Evolutionary conservation across 2,797 vertebrate genomes (phyloP).

Genomic region (Neomorphus geoffroyi): DNA sequence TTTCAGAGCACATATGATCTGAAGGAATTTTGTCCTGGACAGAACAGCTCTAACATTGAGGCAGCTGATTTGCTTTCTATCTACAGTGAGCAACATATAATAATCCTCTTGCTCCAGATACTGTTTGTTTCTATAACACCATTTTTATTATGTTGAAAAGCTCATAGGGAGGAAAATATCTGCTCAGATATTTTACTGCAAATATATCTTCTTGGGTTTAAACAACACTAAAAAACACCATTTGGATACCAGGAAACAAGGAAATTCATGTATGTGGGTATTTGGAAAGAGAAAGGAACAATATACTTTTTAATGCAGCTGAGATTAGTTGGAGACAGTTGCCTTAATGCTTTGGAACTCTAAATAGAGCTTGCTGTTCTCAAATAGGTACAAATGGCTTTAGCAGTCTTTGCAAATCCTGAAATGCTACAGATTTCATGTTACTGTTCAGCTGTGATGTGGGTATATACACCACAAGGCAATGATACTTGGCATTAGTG

Average conservation of each 20-base stretch:
- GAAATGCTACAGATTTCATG: not conserved
- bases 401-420: constrained; percentile 6
- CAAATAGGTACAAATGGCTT: not conserved
- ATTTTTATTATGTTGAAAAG: constrained; percentile 1
- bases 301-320: not conserved
- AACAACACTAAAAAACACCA: not conserved
- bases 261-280: not conserved
- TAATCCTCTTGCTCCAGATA: not conserved
- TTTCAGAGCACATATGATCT: not conserved
- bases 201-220: not conserved
- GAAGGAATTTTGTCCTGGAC: not conserved
- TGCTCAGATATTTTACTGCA: not conserved
- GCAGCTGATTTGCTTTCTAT: not conserved
- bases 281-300: not conserved
- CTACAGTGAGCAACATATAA: not conserved
- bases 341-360: not conserved
- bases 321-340: not conserved
- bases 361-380: not conserved
- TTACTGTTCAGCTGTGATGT: not conserved
- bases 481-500: not conserved
- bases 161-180: not conserved
- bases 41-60: not conserved
- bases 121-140: not conserved
- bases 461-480: not conserved
- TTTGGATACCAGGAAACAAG: not conserved